phyloP scores from a whole-genome alignment of 2,113 vertebrate species.

The Globicephala melas region DNA sequence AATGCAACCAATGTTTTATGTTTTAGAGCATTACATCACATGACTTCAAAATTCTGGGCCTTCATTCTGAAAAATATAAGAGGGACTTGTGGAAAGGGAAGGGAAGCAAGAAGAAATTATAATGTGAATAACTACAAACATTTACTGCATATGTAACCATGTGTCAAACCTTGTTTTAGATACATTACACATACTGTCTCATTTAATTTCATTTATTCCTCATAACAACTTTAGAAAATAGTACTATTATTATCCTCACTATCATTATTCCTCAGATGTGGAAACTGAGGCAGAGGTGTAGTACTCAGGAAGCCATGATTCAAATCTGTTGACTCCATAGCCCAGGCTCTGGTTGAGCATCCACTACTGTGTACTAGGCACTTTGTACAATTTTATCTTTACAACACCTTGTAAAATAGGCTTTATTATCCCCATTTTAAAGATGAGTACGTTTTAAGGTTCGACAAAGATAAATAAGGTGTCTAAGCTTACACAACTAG shows the following conservation, averaged over 20 bases:
- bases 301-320: background rate
- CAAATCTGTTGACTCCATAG: background rate
- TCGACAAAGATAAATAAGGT: background rate
- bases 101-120: background rate
- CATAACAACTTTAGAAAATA: background rate
- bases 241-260: background rate
- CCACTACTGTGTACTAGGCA: background rate
- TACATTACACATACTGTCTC: background rate
- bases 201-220: background rate
- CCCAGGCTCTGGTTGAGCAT: background rate
- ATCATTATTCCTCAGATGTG: background rate
- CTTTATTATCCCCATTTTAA: background rate
- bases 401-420: background rate
- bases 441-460: background rate
- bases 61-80: background rate
- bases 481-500: background rate
- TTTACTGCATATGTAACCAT: background rate
- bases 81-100: background rate
- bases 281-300: background rate
- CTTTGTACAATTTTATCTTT: background rate
- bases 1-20: background rate
- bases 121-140: background rate
- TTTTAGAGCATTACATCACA: background rate
- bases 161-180: background rate
- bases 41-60: background rate